These are phyloP conservation scores for Strigops habroptila DNA, from an alignment of 2,113 vertebrate species.

Conservation along the genomic window DNA sequence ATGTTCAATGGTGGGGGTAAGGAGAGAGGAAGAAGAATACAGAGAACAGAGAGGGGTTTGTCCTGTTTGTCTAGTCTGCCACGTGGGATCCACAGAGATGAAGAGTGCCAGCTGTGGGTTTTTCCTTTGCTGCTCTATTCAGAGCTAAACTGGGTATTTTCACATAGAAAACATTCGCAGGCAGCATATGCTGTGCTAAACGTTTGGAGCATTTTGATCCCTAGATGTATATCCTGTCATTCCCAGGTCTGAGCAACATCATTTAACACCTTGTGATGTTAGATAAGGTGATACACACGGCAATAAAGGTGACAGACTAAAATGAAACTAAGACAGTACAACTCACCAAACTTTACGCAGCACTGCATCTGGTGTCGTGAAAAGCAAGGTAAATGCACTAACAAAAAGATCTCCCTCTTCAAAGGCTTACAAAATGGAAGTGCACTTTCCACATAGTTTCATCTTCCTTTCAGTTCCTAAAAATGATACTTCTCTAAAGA, in stretches of 20 bases:
- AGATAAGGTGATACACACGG: background rate
- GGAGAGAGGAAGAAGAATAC: background rate
- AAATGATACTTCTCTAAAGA: background rate
- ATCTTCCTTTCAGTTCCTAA: background rate
- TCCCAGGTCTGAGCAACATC: background rate
- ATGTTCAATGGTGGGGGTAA: background rate
- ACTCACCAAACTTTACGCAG: background rate
- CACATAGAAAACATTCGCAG: background rate
- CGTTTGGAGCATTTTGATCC: slow-evolving; percentile 20
- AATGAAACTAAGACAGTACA: background rate
- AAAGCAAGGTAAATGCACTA: background rate
- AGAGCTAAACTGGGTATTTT: slow-evolving; percentile 22
- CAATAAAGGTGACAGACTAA: slow-evolving; percentile 17
- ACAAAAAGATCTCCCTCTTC: background rate
- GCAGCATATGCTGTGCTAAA: slow-evolving; percentile 42
- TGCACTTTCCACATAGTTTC: background rate
- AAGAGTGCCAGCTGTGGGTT: slow-evolving; percentile 16
- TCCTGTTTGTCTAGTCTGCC: background rate
- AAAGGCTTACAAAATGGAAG: background rate
- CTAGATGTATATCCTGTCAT: background rate
- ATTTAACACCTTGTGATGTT: slow-evolving; percentile 14
- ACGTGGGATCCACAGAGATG: background rate
- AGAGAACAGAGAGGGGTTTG: background rate
- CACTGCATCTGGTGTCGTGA: background rate
- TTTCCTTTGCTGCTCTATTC: slow-evolving; percentile 10